Base-by-base conservation (phyloP, 2,888 invertebrate species). In the Blastobasis adustella region DNA sequence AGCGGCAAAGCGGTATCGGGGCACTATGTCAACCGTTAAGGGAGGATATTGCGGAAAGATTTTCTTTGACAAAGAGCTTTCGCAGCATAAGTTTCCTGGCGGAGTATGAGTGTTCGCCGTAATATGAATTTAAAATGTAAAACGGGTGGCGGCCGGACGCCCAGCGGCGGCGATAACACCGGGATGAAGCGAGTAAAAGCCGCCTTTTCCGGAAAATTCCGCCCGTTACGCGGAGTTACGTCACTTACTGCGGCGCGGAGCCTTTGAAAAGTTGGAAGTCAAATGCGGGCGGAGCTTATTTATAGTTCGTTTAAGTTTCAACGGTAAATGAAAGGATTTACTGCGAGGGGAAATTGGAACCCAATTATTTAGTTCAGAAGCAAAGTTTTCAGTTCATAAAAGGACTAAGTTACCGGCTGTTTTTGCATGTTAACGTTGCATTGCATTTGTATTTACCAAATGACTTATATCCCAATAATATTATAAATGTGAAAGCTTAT, bases 91-190 rank as follows among this genome's bases (percentile, higher is more conserved):
- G 66, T 70, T 71, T 58, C 62, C 61, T 63, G 63, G 60, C 23
- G 23, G 23, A 23, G 23, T 23, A 23, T 23, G 61, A 58, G 65
- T 74, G 69, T 71, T 58, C 66, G 69, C 58, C 64, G 67, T 62
- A 69, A 73, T 75, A 75, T 72, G 70, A 76, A 79, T 76, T 78
- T 77, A 64, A 79, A 79, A 77, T 78, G 67, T 61, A 63, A 69
- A 65, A 60, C 69, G 65, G 61, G 65, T 61, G 67, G 63, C 67
- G 67, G 67, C 61, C 60, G 69, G 66, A 56, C 62, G 64, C 59
- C 56, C 60, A 58, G 55, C 59, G 52, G 56, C 59, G 60, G 65
- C 63, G 71, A 71, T 75, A 73, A 73, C 67, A 69, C 71, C 68
- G 69, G 69, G 71, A 67, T 72, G 63, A 66, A 65, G 59, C 58